A percentile compares a stretch with the other conserved stretches of the same genome.
Conservation (phyloP, 2,888 invertebrate species). For the Caenorhabditis angaria region DNA sequence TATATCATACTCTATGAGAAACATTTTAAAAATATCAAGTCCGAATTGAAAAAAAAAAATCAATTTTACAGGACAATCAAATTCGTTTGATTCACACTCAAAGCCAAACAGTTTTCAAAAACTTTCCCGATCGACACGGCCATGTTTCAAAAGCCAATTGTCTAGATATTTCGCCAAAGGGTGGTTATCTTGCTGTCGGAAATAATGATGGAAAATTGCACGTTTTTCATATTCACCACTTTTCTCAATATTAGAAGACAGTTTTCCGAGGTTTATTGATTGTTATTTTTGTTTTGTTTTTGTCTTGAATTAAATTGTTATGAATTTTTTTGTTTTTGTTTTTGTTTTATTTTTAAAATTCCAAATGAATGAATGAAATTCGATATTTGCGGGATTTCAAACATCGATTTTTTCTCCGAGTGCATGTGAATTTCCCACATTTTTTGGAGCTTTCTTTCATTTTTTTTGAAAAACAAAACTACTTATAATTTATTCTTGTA, state of each 20-base stretch:
- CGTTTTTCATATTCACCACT: slow-evolving; percentile 47
- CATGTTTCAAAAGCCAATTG: slow-evolving; percentile 36
- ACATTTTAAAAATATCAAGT: no score
- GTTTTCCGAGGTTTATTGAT: neutral
- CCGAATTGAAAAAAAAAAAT: slow-evolving; percentile 6
- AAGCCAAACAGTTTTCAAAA: slow-evolving; percentile 48
- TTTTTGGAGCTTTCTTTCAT: no score
- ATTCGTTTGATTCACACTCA: slow-evolving; percentile 43
- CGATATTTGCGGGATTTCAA: neutral
- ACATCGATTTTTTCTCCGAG: no score
- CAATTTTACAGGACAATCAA: slow-evolving; percentile 37
- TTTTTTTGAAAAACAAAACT: no score
- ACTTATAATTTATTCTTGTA: no score
- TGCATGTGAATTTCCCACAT: no score
- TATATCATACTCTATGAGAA: no score
- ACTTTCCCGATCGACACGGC: slow-evolving; percentile 46
- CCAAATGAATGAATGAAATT: neutral
- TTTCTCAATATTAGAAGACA: slow-evolving; percentile 27
- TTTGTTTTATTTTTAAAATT: neutral
- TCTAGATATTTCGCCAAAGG: slow-evolving; percentile 47
- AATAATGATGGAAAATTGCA: slow-evolving; percentile 40
- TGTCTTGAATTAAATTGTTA: neutral
- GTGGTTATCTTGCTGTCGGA: slow-evolving; percentile 50
- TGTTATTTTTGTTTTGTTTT: slow-evolving; percentile 9
- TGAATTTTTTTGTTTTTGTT: neutral